Percentiles rank a stretch among this genome's conserved stretches.
Conservation (phyloP, 2,113 vertebrate species). For the Neodontobutis hainanensis region DNA sequence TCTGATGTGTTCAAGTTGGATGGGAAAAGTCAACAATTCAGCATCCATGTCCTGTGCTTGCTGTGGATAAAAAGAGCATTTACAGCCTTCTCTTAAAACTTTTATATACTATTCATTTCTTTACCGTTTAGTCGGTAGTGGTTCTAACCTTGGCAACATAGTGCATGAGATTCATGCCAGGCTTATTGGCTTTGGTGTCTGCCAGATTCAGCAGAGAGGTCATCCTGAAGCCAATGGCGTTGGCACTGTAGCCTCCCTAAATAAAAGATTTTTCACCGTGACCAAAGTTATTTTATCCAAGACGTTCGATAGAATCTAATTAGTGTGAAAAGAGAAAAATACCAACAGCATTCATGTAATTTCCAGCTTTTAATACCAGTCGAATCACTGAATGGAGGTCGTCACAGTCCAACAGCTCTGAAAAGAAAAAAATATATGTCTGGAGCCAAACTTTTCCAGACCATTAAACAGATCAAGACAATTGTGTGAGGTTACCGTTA, state of each 20-base stretch:
- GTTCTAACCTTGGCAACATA: conserved; percentile 80
- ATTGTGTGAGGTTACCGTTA: conserved; percentile 66
- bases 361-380: conserved; percentile 83
- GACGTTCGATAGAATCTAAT: not conserved
- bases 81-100: no score
- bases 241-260: conserved; percentile 80
- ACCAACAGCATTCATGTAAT: conserved; percentile 86
- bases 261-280: conserved; percentile 3
- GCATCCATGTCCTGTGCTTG: conserved; percentile 77
- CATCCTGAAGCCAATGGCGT: conserved; percentile 81
- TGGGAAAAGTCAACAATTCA: conserved; percentile 70
- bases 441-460: not conserved
- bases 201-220: conserved; percentile 79
- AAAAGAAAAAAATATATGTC: not conserved
- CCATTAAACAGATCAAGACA: not conserved
- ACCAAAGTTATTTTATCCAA: not conserved
- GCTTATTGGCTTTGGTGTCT: conserved; percentile 85
- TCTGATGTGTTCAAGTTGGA: conserved; percentile 72
- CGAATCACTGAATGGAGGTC: conserved; percentile 83
- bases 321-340: conserved; percentile 7
- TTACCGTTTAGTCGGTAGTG: not conserved
- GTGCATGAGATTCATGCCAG: conserved; percentile 84
- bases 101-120: no score
- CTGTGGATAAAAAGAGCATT: conserved; percentile 43
- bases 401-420: conserved; percentile 82